Conservation (phyloP, 2,797 vertebrate species). For the Prunella strophiata region DNA sequence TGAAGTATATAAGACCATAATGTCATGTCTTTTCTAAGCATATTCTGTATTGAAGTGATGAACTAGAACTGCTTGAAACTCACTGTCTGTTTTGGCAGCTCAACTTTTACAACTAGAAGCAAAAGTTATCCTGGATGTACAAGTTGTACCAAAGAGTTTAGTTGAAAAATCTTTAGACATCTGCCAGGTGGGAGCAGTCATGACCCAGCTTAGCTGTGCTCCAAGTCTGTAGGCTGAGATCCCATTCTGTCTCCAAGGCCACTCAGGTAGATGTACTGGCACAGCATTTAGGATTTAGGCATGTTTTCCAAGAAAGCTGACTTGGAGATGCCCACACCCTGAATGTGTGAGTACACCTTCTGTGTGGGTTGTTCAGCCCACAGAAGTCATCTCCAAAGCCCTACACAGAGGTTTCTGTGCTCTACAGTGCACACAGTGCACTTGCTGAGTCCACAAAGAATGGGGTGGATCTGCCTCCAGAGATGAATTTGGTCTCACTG, state of each 20-base stretch:
- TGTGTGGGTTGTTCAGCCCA: not conserved
- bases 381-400: not conserved
- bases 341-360: rapidly evolving
- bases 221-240: not conserved
- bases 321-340: not conserved
- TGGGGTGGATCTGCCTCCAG: not conserved
- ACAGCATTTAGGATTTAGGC: not conserved
- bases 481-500: not conserved
- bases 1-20: not conserved
- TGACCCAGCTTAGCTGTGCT: not conserved
- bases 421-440: rapidly evolving
- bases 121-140: not conserved
- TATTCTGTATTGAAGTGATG: not conserved
- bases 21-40: not conserved
- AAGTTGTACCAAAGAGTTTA: not conserved
- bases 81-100: not conserved
- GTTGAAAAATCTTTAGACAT: not conserved
- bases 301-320: not conserved
- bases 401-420: rapidly evolving
- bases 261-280: not conserved
- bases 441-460: not conserved
- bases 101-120: not conserved
- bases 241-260: not conserved
- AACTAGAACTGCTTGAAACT: not conserved
- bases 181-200: not conserved